These are phyloP conservation scores for Andrena haemorrhoa DNA, from an alignment of 2,888 invertebrate species.

Conservation along the genomic window DNA sequence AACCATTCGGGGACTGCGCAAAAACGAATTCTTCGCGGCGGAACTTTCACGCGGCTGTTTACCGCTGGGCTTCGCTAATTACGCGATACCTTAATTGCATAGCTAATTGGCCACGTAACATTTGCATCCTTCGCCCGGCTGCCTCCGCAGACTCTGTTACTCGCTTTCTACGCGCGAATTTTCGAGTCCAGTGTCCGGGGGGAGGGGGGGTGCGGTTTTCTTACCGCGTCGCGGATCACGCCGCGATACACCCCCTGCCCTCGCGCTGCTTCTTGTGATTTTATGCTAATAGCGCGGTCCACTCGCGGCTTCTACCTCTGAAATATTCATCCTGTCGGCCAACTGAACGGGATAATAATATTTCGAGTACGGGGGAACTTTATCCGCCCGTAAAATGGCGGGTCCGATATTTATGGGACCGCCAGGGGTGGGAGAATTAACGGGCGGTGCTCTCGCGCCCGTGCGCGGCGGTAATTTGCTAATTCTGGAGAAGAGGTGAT, in stretches of 20 bases:
- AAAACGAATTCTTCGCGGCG: slow-evolving; percentile 27
- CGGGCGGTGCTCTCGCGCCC: no score
- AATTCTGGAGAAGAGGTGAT: no score
- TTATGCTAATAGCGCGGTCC: not conserved
- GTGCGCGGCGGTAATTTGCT: no score
- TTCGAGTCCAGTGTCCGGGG: no score
- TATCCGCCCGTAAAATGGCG: not conserved
- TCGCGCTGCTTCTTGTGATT: slow-evolving; percentile 4
- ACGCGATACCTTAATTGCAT: slow-evolving; percentile 48
- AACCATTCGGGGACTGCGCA: slow-evolving; percentile 8
- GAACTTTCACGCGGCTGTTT: slow-evolving; percentile 27
- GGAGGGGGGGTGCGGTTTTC: no score
- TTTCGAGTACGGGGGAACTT: slow-evolving; percentile 10
- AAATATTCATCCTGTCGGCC: slow-evolving; percentile 14
- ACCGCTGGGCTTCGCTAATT: slow-evolving; percentile 33
- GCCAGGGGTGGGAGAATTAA: no score
- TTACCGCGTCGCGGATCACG: no score
- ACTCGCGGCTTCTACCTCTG: not conserved
- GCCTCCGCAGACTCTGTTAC: no score
- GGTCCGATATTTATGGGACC: no score
- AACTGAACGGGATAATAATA: slow-evolving; percentile 12
- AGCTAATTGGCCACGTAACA: slow-evolving; percentile 43
- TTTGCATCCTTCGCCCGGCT: slow-evolving; percentile 31
- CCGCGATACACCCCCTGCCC: not conserved
- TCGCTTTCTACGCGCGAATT: no score